A percentile compares a stretch with the other conserved stretches of the same genome.
Evolutionary conservation across 2,797 vertebrate species (phyloP).

Genomic region (Chelonia mydas): DNA sequence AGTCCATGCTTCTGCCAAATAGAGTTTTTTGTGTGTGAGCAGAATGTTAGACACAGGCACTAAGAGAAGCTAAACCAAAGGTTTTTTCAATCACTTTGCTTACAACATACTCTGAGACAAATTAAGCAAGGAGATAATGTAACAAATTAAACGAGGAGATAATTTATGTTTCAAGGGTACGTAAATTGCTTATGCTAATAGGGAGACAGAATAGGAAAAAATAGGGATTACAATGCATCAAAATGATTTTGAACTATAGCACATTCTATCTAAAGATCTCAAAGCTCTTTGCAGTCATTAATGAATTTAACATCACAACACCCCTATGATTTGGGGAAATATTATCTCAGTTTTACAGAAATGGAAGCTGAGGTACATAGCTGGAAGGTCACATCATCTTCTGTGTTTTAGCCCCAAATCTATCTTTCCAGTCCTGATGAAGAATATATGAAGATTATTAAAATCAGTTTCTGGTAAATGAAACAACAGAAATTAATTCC

Average conservation of each 20-base stretch:
- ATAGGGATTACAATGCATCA: background rate
- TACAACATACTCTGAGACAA: background rate
- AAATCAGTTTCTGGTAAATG: background rate
- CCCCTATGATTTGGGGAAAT: background rate
- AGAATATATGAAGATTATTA: background rate
- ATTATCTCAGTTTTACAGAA: background rate
- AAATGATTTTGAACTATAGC: background rate
- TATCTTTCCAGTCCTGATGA: rapidly evolving
- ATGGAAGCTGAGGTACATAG: background rate
- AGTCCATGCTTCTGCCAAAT: background rate
- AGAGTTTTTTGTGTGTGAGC: background rate
- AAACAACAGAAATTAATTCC: background rate
- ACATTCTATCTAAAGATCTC: background rate
- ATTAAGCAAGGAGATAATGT: background rate
- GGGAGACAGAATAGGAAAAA: background rate
- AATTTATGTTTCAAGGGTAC: background rate
- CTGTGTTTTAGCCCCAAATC: background rate
- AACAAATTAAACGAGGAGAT: background rate
- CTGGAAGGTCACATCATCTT: background rate
- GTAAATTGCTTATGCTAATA: background rate
- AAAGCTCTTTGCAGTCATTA: background rate
- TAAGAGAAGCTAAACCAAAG: background rate
- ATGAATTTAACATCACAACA: background rate
- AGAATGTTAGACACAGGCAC: background rate
- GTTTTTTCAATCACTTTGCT: background rate